Percentiles rank a stretch among this genome's conserved stretches.
phyloP scores from a whole-genome alignment of 2,113 vertebrate genomes.

The Phalacrocorax aristotelis region DNA sequence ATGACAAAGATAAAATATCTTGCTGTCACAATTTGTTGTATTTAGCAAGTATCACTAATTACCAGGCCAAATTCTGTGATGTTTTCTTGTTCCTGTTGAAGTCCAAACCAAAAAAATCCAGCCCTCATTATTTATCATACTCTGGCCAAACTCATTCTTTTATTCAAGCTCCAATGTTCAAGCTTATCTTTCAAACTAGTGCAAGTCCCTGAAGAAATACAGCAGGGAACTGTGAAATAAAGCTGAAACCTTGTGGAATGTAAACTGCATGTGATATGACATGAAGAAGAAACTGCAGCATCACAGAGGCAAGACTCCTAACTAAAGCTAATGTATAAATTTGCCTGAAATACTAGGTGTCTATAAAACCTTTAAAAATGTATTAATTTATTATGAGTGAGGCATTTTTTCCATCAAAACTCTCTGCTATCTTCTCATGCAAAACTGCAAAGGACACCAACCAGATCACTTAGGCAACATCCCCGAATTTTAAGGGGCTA shows the following conservation, averaged over 20 bases:
- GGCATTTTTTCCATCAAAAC: neutral
- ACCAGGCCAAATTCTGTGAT: neutral
- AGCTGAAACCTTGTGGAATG: slow-evolving; percentile 11
- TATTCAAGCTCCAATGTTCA: neutral
- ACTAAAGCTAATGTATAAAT: neutral
- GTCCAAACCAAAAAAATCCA: neutral
- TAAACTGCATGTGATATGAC: neutral
- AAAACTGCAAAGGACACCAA: neutral
- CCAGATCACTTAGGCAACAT: neutral
- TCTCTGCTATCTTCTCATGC: neutral
- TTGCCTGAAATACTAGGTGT: neutral
- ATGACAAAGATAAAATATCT: neutral
- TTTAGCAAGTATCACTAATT: neutral
- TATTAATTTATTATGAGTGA: neutral
- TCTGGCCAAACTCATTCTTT: neutral
- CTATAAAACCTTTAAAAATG: neutral
- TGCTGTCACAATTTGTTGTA: neutral
- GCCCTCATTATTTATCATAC: neutral
- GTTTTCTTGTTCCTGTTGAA: neutral
- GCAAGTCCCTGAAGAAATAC: neutral
- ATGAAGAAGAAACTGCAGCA: neutral
- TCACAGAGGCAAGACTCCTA: neutral
- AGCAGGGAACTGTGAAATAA: slow-evolving; percentile 3
- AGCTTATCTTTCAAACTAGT: neutral
- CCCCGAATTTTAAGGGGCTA: neutral